Evolutionary conservation across 2,797 vertebrate genomes (phyloP), one percentile per base, ranked within the genome.

Genomic region (Argyrosomus regius): DNA sequence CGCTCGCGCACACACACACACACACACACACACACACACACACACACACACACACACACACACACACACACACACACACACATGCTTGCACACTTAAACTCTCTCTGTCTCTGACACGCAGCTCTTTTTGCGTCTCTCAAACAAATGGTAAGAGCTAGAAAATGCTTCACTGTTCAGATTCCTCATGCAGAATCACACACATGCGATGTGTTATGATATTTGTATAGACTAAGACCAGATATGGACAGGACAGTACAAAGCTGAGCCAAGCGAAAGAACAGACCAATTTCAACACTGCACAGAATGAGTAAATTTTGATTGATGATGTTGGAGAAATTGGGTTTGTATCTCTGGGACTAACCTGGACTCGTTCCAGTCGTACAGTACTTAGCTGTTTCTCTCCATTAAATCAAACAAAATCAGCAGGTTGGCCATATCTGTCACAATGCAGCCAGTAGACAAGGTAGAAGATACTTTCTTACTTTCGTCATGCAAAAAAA

Each of bases 251-350:
- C 39, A 59, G 22, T 24, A 46, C 10, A 7, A 64, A 48, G 58
- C 48, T 54, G 72, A 83, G 65, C 56, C 72, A 60, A 54, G 56
- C 17, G 17, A 67, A 75, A 68, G 48, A 76, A 75, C 22, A 75
- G 50, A 81, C 39, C 59, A 46, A 67, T 82, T 89, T 84, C 56
- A 76, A 31, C 59, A 50, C 53, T 22, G 73, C 20, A 74, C 31
- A 78, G 49, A 80, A 77, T 60, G 53, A 77, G 58, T 53, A 76
- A 28, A 75, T 77, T 82, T 75, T 86, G 84, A 88, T 80, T 75
- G 63, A 87, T 84, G 85, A 84, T 83, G 65, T 52, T 67, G 57
- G 43, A 80, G 41, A 67, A 82, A 81, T 65, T 73, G 57, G 75
- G 56, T 80, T 77, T 81, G 75, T 83, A 70, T 86, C 67, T 58